Percentiles rank a stretch among this genome's conserved stretches.
phyloP scores from a whole-genome alignment of 1,140 invertebrate species.

The Pachypsylla venusta region DNA sequence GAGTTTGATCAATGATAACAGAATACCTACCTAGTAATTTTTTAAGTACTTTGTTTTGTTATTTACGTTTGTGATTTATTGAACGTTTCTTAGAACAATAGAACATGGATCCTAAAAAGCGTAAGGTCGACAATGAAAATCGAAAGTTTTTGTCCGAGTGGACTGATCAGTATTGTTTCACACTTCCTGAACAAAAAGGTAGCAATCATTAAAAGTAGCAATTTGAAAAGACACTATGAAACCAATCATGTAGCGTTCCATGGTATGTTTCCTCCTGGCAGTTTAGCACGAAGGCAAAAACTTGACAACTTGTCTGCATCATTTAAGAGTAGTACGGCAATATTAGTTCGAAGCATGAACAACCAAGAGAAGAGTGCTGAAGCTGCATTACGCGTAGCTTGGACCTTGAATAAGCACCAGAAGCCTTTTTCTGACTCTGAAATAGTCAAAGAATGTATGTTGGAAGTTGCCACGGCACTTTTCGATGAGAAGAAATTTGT shows the following conservation, averaged over 20 bases:
- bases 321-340: conserved; percentile 10
- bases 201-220: background rate
- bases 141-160: conserved; percentile 7
- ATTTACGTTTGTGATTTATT: too few relatives aligned
- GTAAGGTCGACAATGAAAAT: conserved; percentile 9
- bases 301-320: background rate
- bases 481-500: conserved; percentile 14
- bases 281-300: conserved; percentile 7
- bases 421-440: conserved; percentile 14
- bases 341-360: conserved; percentile 13
- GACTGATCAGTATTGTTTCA: conserved; percentile 8
- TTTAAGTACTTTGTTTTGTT: too few relatives aligned
- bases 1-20: too few relatives aligned
- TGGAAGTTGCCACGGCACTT: conserved; percentile 4
- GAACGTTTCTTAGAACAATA: too few relatives aligned
- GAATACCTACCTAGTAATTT: too few relatives aligned
- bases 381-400: conserved; percentile 9
- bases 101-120: conserved; percentile 7
- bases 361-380: conserved; percentile 11
- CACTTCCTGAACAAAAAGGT: conserved; percentile 6
- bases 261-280: conserved; percentile 1
- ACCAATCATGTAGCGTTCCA: conserved; percentile 3
- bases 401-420: conserved; percentile 12
- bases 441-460: conserved; percentile 11
- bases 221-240: conserved; percentile 8